Evolutionary conservation across 2,888 invertebrate genomes (phyloP).

Genomic region (Spisula solida): DNA sequence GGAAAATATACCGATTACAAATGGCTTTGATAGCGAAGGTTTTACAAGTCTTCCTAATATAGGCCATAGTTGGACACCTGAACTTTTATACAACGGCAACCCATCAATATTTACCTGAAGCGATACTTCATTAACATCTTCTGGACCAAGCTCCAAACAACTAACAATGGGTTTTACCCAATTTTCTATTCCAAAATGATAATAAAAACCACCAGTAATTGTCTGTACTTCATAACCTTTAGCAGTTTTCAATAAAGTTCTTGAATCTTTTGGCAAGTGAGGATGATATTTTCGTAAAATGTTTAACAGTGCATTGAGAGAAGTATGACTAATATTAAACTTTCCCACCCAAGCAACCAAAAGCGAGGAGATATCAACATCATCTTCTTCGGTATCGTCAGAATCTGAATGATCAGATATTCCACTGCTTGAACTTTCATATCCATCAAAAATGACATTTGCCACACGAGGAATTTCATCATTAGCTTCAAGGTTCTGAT

Average conservation of each 20-base stretch:
- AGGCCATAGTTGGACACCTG: constrained; percentile 56
- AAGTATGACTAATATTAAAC: constrained; percentile 34
- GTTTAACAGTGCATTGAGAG: constrained; percentile 37
- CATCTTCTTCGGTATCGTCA: not conserved
- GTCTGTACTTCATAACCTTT: constrained; percentile 24
- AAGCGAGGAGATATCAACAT: not conserved
- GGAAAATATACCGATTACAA: constrained; percentile 60
- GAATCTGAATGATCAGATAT: too few relatives aligned
- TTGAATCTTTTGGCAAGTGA: constrained; percentile 58
- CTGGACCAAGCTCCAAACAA: not conserved
- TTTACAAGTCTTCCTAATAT: constrained; percentile 48
- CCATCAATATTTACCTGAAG: constrained; percentile 62
- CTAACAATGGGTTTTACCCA: not conserved
- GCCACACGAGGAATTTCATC: too few relatives aligned
- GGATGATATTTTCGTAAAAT: constrained; percentile 35
- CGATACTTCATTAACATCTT: constrained; percentile 16
- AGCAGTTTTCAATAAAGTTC: constrained; percentile 53
- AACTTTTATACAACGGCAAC: constrained; percentile 59
- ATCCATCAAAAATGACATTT: too few relatives aligned
- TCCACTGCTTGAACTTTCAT: too few relatives aligned
- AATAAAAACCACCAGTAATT: constrained; percentile 54
- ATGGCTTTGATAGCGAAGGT: constrained; percentile 34
- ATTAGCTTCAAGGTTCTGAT: too few relatives aligned
- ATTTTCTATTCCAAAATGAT: constrained; percentile 56
- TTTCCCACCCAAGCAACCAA: not conserved